phyloP scores from a whole-genome alignment of 2,113 vertebrate genomes.

The Chiloscyllium plagiosum region DNA sequence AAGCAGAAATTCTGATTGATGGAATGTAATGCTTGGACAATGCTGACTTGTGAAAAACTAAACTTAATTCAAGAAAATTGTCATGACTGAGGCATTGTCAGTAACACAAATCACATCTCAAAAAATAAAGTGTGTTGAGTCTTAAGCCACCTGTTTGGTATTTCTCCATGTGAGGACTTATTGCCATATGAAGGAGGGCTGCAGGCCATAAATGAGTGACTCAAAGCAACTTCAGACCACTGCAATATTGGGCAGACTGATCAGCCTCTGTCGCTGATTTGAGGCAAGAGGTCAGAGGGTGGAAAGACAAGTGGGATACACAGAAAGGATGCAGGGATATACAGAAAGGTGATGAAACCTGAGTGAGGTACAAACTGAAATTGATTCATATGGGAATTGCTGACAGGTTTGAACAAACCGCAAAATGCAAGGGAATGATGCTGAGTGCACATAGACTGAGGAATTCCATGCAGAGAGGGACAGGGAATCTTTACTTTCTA shows the following conservation, averaged over 20 bases:
- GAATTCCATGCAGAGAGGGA: too few relatives aligned
- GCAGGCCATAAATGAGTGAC: not conserved
- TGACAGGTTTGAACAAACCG: too few relatives aligned
- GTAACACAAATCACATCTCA: not conserved
- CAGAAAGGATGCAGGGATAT: too few relatives aligned
- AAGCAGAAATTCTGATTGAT: not conserved
- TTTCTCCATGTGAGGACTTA: not conserved
- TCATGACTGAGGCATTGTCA: not conserved
- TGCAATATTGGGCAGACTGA: not conserved
- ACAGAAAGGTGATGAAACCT: too few relatives aligned
- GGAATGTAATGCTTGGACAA: not conserved
- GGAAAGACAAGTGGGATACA: too few relatives aligned
- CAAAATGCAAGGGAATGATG: too few relatives aligned
- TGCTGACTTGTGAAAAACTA: not conserved
- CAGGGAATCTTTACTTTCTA: too few relatives aligned
- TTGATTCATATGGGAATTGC: too few relatives aligned
- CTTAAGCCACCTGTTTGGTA: not conserved
- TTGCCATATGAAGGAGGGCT: not conserved
- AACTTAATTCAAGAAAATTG: not conserved
- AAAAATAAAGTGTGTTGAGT: not conserved
- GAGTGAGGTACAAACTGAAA: too few relatives aligned
- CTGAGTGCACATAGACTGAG: too few relatives aligned
- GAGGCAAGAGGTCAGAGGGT: too few relatives aligned
- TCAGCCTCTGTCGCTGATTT: not conserved
- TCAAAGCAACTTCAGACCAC: not conserved